A percentile compares a stretch with the other conserved stretches of the same genome.
phyloP scores from a whole-genome alignment of 2,888 invertebrate genomes.

The Lypha dubia region DNA sequence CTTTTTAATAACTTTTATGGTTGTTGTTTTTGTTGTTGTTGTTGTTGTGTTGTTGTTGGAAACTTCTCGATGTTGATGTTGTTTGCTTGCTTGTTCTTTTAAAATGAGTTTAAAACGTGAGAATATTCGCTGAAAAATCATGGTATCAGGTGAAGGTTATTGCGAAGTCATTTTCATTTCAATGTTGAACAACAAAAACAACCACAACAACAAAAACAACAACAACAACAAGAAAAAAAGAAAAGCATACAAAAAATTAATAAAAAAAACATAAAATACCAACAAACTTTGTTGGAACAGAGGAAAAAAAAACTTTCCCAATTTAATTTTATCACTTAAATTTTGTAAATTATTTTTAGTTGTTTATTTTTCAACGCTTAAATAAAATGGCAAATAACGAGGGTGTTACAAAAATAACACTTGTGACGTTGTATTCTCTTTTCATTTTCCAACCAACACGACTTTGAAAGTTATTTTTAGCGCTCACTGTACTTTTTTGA shows the following conservation, averaged over 20 bases:
- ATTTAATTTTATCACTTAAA: slow-evolving; percentile 52
- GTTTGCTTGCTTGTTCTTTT: slow-evolving; percentile 15
- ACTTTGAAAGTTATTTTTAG: too few relatives aligned
- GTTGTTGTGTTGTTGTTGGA: slow-evolving; percentile 42
- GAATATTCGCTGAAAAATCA: slow-evolving; percentile 39
- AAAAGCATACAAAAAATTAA: neutral
- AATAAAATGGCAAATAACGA: neutral
- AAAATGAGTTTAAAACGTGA: slow-evolving; percentile 5
- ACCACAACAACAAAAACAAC: too few relatives aligned
- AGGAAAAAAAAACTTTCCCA: slow-evolving; percentile 37
- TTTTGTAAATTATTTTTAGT: neutral
- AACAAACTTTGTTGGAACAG: slow-evolving; percentile 17
- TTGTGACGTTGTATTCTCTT: too few relatives aligned
- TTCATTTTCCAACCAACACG: too few relatives aligned
- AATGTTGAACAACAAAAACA: slow-evolving; percentile 26
- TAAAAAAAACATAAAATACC: slow-evolving; percentile 18
- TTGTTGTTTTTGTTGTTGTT: slow-evolving; percentile 41
- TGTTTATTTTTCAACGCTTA: neutral
- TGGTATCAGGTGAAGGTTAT: slow-evolving; percentile 67
- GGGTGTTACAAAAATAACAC: neutral
- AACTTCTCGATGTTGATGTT: slow-evolving; percentile 27
- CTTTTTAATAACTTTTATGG: slow-evolving; percentile 52
- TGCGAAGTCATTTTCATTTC: slow-evolving; percentile 65
- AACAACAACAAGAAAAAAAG: too few relatives aligned
- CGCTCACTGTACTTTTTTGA: too few relatives aligned